These are phyloP conservation scores for Dicyrtomina minuta DNA, from an alignment of 2,888 invertebrate species.

Conservation along the genomic window DNA sequence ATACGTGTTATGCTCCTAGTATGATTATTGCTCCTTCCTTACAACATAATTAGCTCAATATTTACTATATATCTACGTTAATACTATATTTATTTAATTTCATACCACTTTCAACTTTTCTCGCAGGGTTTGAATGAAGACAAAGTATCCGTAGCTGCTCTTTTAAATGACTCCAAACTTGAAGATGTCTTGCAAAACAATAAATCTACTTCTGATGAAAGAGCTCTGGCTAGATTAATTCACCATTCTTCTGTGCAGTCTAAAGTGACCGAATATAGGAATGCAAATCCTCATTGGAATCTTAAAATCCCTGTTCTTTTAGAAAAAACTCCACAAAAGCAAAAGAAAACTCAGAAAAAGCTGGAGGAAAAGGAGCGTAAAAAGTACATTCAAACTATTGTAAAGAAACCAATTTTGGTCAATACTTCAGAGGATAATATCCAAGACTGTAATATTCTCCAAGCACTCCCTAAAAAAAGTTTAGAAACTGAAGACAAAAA, in stretches of 20 bases:
- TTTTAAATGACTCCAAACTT: conserved; percentile 36
- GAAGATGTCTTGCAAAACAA: conserved; percentile 35
- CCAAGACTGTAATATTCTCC: background rate
- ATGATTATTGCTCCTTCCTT: no score
- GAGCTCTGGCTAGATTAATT: conserved; percentile 41
- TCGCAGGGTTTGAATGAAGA: conserved; percentile 50
- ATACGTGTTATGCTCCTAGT: no score
- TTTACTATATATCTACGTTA: no score
- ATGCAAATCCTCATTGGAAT: conserved; percentile 49
- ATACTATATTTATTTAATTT: background rate
- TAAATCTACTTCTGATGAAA: conserved; percentile 30
- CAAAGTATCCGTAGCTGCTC: conserved; percentile 39
- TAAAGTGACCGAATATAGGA: conserved; percentile 43
- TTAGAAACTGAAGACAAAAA: background rate
- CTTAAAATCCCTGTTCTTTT: conserved; percentile 51
- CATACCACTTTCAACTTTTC: background rate
- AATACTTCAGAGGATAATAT: background rate
- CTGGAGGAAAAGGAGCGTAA: conserved; percentile 23
- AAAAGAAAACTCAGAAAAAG: conserved; percentile 35
- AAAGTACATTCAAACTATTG: background rate
- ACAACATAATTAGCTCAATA: no score
- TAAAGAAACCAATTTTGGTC: background rate
- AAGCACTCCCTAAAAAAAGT: background rate
- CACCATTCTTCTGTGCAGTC: conserved; percentile 38
- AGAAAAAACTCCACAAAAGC: conserved; percentile 40